A percentile compares a stretch with the other conserved stretches of the same genome.
phyloP scores from a whole-genome alignment of 2,113 vertebrate species.

The Barbus barbus region DNA sequence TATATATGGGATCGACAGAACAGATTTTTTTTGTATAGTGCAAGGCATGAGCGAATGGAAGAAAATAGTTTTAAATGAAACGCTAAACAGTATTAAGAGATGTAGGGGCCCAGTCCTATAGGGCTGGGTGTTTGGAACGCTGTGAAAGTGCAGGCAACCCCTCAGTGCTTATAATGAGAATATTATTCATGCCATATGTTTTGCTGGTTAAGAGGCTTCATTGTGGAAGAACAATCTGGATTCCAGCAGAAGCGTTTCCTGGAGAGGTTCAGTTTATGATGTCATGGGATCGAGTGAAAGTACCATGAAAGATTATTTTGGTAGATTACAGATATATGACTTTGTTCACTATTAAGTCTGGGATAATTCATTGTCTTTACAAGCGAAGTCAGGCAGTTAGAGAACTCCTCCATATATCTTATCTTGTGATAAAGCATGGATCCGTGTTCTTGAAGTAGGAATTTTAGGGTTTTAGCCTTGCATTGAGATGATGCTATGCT shows the following conservation, averaged over 20 bases:
- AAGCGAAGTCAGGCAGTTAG: neutral
- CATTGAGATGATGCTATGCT: neutral
- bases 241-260: constrained; percentile 69
- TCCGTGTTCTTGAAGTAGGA: neutral
- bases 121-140: constrained; percentile 63
- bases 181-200: constrained; percentile 83
- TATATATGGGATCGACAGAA: neutral
- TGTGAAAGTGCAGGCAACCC: constrained; percentile 72
- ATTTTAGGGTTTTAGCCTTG: neutral
- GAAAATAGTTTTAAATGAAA: constrained; percentile 26
- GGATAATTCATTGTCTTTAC: constrained; percentile 11
- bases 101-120: constrained; percentile 1
- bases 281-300: constrained; percentile 63
- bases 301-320: constrained; percentile 61
- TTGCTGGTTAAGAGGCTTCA: constrained; percentile 71
- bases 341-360: neutral
- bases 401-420: neutral
- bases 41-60: neutral
- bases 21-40: neutral
- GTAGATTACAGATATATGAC: constrained; percentile 28
- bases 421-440: neutral
- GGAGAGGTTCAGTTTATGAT: constrained; percentile 67
- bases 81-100: constrained; percentile 21
- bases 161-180: constrained; percentile 77
- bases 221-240: constrained; percentile 69